Conservation (phyloP, 37 sponge, comb jelly and placozoan genomes). For the Eunapius fragilis region DNA sequence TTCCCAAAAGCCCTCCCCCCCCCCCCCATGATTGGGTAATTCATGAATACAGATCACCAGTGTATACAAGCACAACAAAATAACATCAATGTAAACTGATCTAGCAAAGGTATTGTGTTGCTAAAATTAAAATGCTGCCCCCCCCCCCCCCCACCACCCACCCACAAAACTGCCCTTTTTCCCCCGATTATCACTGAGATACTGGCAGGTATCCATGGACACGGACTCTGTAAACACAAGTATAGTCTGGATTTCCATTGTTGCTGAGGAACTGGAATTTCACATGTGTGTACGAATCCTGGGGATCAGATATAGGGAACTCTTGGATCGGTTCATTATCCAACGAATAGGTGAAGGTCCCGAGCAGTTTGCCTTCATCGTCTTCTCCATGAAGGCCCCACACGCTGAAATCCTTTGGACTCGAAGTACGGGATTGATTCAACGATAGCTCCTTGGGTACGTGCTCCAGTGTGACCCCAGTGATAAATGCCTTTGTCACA, state of each 20-base stretch:
- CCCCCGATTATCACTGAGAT: no score
- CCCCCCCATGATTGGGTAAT: no score
- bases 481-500: slow-evolving; percentile 9
- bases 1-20: no score
- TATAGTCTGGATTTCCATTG: slow-evolving; percentile 92
- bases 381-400: slow-evolving; percentile 12
- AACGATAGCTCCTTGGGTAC: slow-evolving; percentile 75
- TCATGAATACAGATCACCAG: no score
- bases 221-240: slow-evolving; percentile 93
- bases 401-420: slow-evolving; percentile 79
- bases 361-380: slow-evolving; percentile 15
- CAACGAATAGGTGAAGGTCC: slow-evolving; percentile 41
- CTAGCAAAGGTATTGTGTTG: no score
- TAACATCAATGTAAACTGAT: no score
- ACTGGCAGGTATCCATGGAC: slow-evolving; percentile 74
- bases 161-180: not conserved
- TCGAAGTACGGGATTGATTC: slow-evolving; percentile 51
- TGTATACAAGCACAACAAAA: no score
- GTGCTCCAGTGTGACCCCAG: no score
- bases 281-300: no score
- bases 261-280: slow-evolving; percentile 77
- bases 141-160: not conserved
- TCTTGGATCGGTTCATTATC: slow-evolving; percentile 26
- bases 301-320: not conserved
- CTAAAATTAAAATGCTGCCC: no score